Conservation (phyloP, 2,888 invertebrate genomes). For the Ophion ellenae region DNA sequence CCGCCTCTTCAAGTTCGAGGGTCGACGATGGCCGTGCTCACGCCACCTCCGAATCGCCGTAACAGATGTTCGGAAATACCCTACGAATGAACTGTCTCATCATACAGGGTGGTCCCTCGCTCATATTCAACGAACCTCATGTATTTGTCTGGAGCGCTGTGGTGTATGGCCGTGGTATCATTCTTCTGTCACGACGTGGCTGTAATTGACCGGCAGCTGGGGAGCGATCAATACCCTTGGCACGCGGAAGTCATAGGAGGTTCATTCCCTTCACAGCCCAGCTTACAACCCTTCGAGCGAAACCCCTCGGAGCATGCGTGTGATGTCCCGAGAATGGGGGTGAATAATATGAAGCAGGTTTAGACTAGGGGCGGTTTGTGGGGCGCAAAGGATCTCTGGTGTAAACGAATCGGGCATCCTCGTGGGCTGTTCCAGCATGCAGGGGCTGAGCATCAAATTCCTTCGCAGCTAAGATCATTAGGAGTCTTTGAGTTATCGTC, state of each 20-base stretch:
- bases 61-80: conserved; percentile 11
- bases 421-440: conserved; percentile 61
- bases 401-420: conserved; percentile 56
- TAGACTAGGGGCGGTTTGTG: conserved; percentile 58
- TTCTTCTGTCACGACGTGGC: background rate
- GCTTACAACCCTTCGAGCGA: conserved; percentile 24
- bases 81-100: background rate
- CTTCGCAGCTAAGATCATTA: conserved; percentile 1
- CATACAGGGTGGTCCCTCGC: background rate
- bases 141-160: background rate
- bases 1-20: conserved; percentile 51
- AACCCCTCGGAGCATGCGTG: conserved; percentile 55
- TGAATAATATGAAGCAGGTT: conserved; percentile 47
- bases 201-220: background rate
- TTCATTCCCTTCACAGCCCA: conserved; percentile 21
- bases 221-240: conserved; percentile 39
- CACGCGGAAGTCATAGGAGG: conserved; percentile 4
- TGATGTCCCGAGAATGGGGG: conserved; percentile 10
- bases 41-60: conserved; percentile 13
- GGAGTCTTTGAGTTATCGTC: background rate
- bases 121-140: background rate
- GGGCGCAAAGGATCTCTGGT: conserved; percentile 34
- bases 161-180: background rate
- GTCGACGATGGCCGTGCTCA: conserved; percentile 23
- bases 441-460: conserved; percentile 36